These are phyloP conservation scores for Alcis repandata DNA, from an alignment of 2,888 invertebrate species.

Conservation along the genomic window DNA sequence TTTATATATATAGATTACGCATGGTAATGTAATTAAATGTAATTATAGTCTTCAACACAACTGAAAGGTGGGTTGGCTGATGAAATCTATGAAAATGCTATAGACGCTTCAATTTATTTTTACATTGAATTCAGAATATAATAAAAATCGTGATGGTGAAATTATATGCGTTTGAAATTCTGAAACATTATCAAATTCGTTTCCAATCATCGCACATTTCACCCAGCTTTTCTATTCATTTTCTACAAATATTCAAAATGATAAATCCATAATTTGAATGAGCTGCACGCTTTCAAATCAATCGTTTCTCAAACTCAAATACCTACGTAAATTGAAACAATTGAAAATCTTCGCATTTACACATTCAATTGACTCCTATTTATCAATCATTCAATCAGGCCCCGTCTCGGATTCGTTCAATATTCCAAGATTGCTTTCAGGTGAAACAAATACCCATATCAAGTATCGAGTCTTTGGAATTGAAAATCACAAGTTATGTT, in stretches of 20 bases:
- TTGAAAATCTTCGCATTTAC: constrained; percentile 25
- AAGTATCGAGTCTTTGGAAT: constrained; percentile 24
- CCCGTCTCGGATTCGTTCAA: constrained; percentile 20
- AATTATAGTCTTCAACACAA: no score
- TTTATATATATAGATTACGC: no score
- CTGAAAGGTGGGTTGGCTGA: no score
- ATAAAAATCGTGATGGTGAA: no score
- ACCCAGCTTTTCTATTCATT: background rate
- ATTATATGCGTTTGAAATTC: background rate
- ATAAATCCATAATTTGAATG: background rate
- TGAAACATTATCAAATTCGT: no score
- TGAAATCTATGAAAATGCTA: no score
- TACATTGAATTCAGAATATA: no score
- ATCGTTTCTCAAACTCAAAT: constrained; percentile 8
- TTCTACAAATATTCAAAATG: background rate
- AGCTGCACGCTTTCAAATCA: constrained; percentile 5
- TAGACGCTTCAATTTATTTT: no score
- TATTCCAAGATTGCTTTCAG: constrained; percentile 30
- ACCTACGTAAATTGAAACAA: constrained; percentile 14
- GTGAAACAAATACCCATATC: constrained; percentile 31
- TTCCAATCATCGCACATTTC: no score
- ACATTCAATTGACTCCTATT: constrained; percentile 28
- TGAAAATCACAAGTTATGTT: constrained; percentile 27
- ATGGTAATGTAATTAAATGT: no score
- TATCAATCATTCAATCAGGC: constrained; percentile 29